A percentile compares a stretch with the other conserved stretches of the same genome.
Evolutionary conservation across 2,888 invertebrate genomes (phyloP).

Genomic region (Coelinius sp.): DNA sequence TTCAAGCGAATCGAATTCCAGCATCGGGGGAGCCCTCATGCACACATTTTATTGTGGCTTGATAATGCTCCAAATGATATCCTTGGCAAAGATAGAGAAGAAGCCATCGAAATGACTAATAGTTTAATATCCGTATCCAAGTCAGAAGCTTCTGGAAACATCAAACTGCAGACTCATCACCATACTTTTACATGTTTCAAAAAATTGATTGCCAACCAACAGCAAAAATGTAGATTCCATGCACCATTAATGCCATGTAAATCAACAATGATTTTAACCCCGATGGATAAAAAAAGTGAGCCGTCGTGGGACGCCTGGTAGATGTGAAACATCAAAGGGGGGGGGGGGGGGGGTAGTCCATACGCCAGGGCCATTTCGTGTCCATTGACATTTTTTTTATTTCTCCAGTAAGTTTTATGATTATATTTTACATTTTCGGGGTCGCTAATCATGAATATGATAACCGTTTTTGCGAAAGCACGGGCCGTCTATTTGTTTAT

Average conservation of each 20-base stretch:
- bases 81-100: constrained; percentile 32
- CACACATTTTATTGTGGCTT: constrained; percentile 67
- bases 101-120: constrained; percentile 53
- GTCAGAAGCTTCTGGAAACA: constrained; percentile 49
- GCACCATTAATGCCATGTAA: constrained; percentile 57
- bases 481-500: too few relatives aligned
- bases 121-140: constrained; percentile 49
- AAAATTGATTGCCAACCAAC: constrained; percentile 26
- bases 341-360: too few relatives aligned
- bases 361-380: too few relatives aligned
- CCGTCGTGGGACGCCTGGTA: too few relatives aligned
- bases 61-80: constrained; percentile 55
- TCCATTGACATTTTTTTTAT: too few relatives aligned
- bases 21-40: constrained; percentile 66
- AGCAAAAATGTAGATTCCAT: constrained; percentile 54
- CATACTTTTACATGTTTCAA: constrained; percentile 56
- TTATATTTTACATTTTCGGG: too few relatives aligned
- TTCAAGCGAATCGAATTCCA: constrained; percentile 65
- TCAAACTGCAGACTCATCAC: constrained; percentile 54
- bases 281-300: constrained; percentile 47
- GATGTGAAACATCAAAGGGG: too few relatives aligned
- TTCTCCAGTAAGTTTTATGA: too few relatives aligned
- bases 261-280: constrained; percentile 51
- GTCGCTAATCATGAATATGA: too few relatives aligned
- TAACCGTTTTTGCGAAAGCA: too few relatives aligned